These are phyloP conservation scores for Corbicula japonica DNA, from an alignment of 2,888 invertebrate genomes.

Conservation along the genomic window DNA sequence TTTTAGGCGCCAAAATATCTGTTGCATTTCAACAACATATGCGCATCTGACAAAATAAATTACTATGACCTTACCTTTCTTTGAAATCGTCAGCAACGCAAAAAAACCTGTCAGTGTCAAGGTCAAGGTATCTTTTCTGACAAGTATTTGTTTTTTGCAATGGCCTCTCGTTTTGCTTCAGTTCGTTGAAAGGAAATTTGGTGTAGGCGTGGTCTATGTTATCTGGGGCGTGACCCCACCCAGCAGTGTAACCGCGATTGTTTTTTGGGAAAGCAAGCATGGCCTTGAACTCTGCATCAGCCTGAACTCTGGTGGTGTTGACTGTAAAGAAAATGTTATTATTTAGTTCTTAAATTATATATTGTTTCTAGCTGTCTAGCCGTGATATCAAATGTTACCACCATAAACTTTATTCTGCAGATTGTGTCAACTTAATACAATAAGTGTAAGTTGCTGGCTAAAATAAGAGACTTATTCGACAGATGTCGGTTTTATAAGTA, in stretches of 20 bases:
- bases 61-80: slow-evolving; percentile 14
- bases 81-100: slow-evolving; percentile 45
- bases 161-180: slow-evolving; percentile 27
- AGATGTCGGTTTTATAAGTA: too few species aligned
- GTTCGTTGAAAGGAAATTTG: not conserved
- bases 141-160: slow-evolving; percentile 33
- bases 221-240: slow-evolving; percentile 53
- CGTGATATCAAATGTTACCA: too few species aligned
- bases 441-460: too few species aligned
- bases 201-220: not conserved
- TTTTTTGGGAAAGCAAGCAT: slow-evolving; percentile 1
- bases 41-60: too few species aligned
- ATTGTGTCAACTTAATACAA: too few species aligned
- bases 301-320: not conserved
- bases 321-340: not conserved
- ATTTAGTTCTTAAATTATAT: too few species aligned
- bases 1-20: too few species aligned
- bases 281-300: not conserved
- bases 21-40: too few species aligned
- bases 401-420: too few species aligned
- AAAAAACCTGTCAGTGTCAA: slow-evolving; percentile 50
- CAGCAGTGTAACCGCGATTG: slow-evolving; percentile 21
- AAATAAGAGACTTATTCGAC: too few species aligned
- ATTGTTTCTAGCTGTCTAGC: too few species aligned
- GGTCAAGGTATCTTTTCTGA: slow-evolving; percentile 13